A percentile compares a stretch with the other conserved stretches of the same genome.
Conservation (phyloP, 2,113 vertebrate species). For the Ardeotis arabs region DNA sequence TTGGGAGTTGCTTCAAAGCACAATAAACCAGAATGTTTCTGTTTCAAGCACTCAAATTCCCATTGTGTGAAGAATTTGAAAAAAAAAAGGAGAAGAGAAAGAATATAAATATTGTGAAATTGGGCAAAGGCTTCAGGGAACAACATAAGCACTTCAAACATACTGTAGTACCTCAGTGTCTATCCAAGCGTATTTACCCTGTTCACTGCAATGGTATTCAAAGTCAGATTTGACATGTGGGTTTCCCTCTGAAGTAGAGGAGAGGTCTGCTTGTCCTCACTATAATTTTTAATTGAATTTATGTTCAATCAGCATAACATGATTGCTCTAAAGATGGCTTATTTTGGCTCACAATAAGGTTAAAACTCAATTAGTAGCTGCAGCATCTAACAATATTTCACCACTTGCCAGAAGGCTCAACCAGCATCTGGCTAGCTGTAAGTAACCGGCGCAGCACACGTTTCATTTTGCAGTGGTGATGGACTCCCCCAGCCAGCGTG, state of each 20-base stretch:
- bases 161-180: not conserved
- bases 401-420: slow-evolving; percentile 16
- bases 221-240: not conserved
- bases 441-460: rapidly evolving
- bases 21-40: not conserved
- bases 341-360: slow-evolving; percentile 39
- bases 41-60: not conserved
- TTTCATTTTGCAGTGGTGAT: not conserved
- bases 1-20: not conserved
- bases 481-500: not conserved
- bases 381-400: slow-evolving; percentile 9
- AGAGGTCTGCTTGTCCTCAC: slow-evolving; percentile 31
- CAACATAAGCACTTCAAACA: not conserved
- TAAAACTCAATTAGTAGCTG: slow-evolving; percentile 44
- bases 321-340: slow-evolving; percentile 48
- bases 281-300: slow-evolving; percentile 43
- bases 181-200: not conserved
- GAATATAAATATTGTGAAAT: not conserved
- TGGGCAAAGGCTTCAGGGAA: not conserved
- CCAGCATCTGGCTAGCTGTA: not conserved
- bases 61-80: not conserved
- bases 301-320: slow-evolving; percentile 26
- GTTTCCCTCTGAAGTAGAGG: not conserved
- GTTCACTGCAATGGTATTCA: not conserved
- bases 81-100: not conserved